Evolutionary conservation across 1,140 invertebrate genomes (phyloP).

Genomic region (Bombus sibiricus): DNA sequence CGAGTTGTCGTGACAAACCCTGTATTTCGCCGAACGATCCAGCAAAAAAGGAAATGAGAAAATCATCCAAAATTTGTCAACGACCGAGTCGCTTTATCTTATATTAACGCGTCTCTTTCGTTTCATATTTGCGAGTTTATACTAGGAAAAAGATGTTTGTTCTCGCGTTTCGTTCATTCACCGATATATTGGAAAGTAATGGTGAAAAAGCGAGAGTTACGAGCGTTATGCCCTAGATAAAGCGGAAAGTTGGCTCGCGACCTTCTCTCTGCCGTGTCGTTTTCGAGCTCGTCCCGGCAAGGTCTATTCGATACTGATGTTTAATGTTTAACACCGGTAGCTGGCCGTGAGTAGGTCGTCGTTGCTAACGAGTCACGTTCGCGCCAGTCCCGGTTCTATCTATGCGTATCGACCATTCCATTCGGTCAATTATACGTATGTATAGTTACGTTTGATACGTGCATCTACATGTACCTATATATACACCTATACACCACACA

Average conservation of each 20-base stretch:
- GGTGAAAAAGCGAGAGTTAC: background rate
- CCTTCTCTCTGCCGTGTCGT: conserved; percentile 63
- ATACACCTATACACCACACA: rapidly evolving
- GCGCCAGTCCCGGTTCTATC: background rate
- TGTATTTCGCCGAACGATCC: conserved; percentile 45
- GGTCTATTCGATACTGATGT: conserved; percentile 61
- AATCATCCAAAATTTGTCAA: background rate
- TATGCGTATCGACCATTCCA: background rate
- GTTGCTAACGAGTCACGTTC: background rate
- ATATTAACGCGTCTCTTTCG: no score
- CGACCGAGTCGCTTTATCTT: no score
- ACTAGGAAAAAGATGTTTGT: background rate
- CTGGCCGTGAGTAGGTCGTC: conserved; percentile 22
- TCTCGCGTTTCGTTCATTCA: background rate
- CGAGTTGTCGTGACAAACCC: conserved; percentile 89
- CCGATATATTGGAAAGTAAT: background rate
- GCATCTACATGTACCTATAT: background rate
- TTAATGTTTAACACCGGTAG: conserved; percentile 49
- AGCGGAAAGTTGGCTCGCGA: conserved; percentile 72
- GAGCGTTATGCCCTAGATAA: conserved; percentile 58
- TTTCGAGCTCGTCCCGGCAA: conserved; percentile 49
- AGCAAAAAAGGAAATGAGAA: background rate
- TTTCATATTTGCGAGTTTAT: no score
- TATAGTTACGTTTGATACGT: background rate
- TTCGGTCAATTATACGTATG: background rate